Conservation (phyloP, 1,140 invertebrate genomes). For the Bombus haemorrhoidalis region DNA sequence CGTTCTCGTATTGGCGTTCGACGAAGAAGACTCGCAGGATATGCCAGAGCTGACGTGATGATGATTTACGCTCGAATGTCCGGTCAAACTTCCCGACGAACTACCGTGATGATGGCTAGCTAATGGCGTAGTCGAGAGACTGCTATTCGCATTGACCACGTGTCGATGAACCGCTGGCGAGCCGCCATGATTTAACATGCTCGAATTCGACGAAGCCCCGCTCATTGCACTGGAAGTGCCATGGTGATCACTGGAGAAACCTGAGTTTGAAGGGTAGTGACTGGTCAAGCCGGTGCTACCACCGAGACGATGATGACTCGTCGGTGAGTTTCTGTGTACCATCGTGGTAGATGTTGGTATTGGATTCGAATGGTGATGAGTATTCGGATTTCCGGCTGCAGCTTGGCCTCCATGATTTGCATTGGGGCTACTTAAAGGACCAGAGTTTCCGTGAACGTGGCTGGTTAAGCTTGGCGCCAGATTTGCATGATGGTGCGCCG, state of each 20-base stretch:
- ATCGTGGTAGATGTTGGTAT: conserved; percentile 45
- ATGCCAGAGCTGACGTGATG: conserved; percentile 76
- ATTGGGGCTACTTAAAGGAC: conserved; percentile 23
- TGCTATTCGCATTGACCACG: conserved; percentile 68
- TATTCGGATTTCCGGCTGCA: neutral
- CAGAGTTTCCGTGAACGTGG: conserved; percentile 54
- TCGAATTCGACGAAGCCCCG: conserved; percentile 73
- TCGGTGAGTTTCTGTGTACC: conserved; percentile 48
- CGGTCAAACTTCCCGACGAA: conserved; percentile 61
- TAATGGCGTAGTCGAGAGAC: conserved; percentile 69
- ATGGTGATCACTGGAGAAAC: conserved; percentile 59
- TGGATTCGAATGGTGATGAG: conserved; percentile 52
- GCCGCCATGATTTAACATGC: conserved; percentile 74
- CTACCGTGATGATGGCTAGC: conserved; percentile 68
- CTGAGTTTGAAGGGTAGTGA: conserved; percentile 43
- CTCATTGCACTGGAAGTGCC: conserved; percentile 68
- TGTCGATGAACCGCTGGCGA: conserved; percentile 69
- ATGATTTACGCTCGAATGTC: conserved; percentile 69
- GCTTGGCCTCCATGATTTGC: conserved; percentile 33
- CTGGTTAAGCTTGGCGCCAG: conserved; percentile 34
- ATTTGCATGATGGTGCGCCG: conserved; percentile 69
- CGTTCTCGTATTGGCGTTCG: conserved; percentile 71
- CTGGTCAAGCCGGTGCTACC: conserved; percentile 1
- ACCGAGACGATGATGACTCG: conserved; percentile 54
- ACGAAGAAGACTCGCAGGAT: conserved; percentile 77